phyloP scores from a whole-genome alignment of 2,797 vertebrate species.

The Bovichtus diacanthus region DNA sequence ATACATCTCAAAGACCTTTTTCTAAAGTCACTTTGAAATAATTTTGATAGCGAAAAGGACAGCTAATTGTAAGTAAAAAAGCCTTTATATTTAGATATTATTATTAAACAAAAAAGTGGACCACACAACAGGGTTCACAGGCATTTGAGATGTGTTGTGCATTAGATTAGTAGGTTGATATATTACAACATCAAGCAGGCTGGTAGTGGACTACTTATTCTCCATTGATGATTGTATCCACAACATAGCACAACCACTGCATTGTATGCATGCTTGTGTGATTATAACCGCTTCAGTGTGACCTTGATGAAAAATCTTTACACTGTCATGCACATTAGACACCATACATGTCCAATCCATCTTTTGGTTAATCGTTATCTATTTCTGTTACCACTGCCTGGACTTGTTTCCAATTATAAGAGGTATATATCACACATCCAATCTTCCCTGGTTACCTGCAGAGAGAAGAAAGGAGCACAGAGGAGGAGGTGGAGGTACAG shows the following conservation, averaged over 20 bases:
- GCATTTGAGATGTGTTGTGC: conserved; percentile 16
- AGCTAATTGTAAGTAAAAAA: neutral
- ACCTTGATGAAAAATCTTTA: conserved; percentile 77
- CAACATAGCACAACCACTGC: conserved; percentile 23
- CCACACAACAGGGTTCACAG: neutral
- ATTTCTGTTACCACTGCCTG: conserved; percentile 56
- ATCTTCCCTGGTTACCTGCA: conserved; percentile 61
- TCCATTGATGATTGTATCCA: conserved; percentile 60
- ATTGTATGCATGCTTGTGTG: conserved; percentile 61
- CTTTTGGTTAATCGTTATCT: conserved; percentile 68
- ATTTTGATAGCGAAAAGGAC: neutral
- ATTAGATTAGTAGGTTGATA: conserved; percentile 48
- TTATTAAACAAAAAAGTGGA: neutral
- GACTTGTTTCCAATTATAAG: conserved; percentile 72
- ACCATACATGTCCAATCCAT: conserved; percentile 68
- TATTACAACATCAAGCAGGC: conserved; percentile 36
- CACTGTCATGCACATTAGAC: conserved; percentile 73
- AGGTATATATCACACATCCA: conserved; percentile 69
- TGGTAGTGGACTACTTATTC: conserved; percentile 38
- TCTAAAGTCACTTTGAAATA: neutral
- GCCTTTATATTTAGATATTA: neutral
- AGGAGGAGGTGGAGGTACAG: conserved; percentile 49
- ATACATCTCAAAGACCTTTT: neutral
- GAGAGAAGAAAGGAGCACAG: conserved; percentile 56
- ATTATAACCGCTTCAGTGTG: conserved; percentile 64